phyloP scores from a whole-genome alignment of 2,888 invertebrate species.

The Allolobophora icterica region DNA sequence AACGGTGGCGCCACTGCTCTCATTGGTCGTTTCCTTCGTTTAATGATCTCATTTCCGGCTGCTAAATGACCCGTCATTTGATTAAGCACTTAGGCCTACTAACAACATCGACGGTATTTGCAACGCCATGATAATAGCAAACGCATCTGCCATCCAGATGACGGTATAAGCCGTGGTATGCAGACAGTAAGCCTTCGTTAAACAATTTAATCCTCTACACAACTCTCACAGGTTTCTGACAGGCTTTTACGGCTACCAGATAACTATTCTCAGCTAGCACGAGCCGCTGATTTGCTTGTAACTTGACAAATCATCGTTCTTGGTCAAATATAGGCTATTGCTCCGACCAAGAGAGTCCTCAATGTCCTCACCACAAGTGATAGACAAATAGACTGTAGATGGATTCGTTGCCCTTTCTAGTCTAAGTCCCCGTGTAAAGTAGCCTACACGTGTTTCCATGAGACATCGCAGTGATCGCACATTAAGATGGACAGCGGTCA shows the following conservation, averaged over 20 bases:
- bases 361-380: not conserved
- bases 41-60: not conserved
- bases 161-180: not conserved
- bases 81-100: slow-evolving; percentile 3
- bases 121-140: not conserved
- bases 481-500: no score
- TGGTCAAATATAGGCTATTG: not conserved
- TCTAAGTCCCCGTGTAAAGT: no score
- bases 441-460: no score
- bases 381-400: no score
- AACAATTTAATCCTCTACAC: not conserved
- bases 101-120: not conserved
- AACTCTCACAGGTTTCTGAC: not conserved
- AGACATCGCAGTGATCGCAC: no score
- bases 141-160: slow-evolving; percentile 17
- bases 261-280: not conserved
- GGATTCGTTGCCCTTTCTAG: no score
- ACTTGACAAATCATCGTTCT: not conserved
- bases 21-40: not conserved
- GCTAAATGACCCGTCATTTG: not conserved
- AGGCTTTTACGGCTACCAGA: not conserved
- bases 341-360: not conserved
- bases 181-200: not conserved
- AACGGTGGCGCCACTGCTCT: not conserved
- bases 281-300: not conserved